These are phyloP conservation scores for Dendronephthya gigantea DNA, from an alignment of 64 coral and sea anemone genomes.

Conservation along the genomic window DNA sequence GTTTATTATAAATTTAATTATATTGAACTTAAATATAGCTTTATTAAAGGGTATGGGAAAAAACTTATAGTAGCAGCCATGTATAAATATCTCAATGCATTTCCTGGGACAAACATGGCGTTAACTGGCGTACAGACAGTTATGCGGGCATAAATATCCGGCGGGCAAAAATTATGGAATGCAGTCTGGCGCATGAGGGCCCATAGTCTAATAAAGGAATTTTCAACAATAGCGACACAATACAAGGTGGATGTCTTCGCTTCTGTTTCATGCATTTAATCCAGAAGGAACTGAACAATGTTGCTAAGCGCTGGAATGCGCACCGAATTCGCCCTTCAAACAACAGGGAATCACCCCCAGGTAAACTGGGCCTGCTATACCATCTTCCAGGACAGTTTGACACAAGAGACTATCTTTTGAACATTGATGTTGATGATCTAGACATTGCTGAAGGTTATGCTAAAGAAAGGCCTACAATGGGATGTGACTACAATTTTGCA, in stretches of 20 bases:
- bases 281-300: conserved; percentile 24
- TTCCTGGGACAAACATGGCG: no score
- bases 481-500: conserved; percentile 20
- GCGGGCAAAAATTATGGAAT: no score
- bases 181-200: no score
- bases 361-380: conserved; percentile 40
- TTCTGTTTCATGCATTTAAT: conserved; percentile 40
- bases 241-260: conserved; percentile 29
- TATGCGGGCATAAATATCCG: no score
- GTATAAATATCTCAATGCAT: no score
- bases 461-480: conserved; percentile 2
- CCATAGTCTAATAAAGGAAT: conserved; percentile 5
- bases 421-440: conserved; percentile 7
- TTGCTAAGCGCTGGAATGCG: conserved; percentile 30
- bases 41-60: no score
- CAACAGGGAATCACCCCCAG: conserved; percentile 38
- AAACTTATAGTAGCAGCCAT: no score
- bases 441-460: conserved; percentile 26
- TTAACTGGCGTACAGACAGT: no score
- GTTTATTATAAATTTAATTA: no score
- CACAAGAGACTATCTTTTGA: neutral
- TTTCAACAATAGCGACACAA: conserved; percentile 12
- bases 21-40: no score
- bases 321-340: conserved; percentile 32
- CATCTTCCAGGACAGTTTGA: conserved; percentile 21